Base-by-base conservation (phyloP, 2,888 invertebrate genomes). In the Phlogophora meticulosa region DNA sequence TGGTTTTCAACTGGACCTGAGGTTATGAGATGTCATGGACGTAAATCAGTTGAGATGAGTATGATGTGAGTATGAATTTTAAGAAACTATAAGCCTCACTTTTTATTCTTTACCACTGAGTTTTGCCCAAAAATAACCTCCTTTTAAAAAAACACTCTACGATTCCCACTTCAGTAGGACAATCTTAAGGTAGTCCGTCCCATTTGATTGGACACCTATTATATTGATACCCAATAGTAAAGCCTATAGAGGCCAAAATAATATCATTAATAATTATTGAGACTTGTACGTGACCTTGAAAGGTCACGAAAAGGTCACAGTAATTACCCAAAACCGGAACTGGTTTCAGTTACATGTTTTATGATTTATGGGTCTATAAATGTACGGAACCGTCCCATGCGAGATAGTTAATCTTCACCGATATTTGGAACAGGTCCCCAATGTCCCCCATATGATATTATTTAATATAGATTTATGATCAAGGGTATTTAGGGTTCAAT, bases 351-450 rank as follows among this genome's bases (percentile, higher is more conserved):
- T 60, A 56, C 61, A 52, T 7, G 10, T 34, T 38, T n/a, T 7
- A 20, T 52, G 51, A 75, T 69, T 75, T 43, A 75, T 43, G 11
- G 22, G 9, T 24, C 53, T 45, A 17, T 4, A 43, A 10, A 38
- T 59, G 22, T 43, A 59, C 32, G 32, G 36, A 52, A 53, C 22
- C 52, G 22, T 28, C 52, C 42, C 46, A 13, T 11, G 42, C 22
- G 68, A 42, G n/a, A 38, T 72, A 28, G 38, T 57, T 56, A 56
- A 67, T 75, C 45, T 65, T 20, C 7, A 34, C 9, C n/a, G 9
- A 48, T 61, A 69, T 72, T 52, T 43, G 15, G 51, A n/a, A 43
- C 32, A 22, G 55, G 51, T 51, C 66, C 51, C 66, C 46, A 32
- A 52, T 40, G 38, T 15, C 9, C 3, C 11, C 32, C 10, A 56